Percentiles rank a stretch among this genome's conserved stretches.
phyloP scores from a whole-genome alignment of 1,140 invertebrate species.

The Drosophila saltans region DNA sequence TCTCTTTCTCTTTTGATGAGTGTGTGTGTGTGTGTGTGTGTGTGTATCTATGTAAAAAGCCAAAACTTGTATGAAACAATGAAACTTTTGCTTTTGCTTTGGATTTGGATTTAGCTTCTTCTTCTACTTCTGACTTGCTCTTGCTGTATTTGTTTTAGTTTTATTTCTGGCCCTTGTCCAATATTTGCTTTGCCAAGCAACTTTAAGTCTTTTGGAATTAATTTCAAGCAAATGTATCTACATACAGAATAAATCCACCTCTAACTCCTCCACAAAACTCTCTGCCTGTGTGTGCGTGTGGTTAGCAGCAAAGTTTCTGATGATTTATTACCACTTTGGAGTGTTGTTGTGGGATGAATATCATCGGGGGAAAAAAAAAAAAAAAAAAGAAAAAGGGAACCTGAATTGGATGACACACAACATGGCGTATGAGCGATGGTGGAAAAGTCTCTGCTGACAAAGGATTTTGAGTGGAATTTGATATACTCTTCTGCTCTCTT shows the following conservation, averaged over 20 bases:
- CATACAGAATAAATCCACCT: constrained; percentile 45
- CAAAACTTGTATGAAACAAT: constrained; percentile 71
- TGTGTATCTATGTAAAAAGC: constrained; percentile 39
- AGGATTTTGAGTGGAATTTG: constrained; percentile 69
- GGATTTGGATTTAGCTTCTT: constrained; percentile 15
- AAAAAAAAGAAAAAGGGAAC: neutral
- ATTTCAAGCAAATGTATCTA: constrained; percentile 56
- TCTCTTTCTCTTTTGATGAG: no score
- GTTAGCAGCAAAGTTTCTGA: constrained; percentile 60
- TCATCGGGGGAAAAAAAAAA: neutral
- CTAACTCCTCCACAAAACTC: neutral
- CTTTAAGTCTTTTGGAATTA: constrained; percentile 61
- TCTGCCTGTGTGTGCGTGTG: constrained; percentile 13
- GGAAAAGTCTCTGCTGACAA: constrained; percentile 48
- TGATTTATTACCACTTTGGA: constrained; percentile 71
- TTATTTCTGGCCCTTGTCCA: constrained; percentile 54
- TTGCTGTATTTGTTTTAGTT: constrained; percentile 57
- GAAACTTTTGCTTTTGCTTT: constrained; percentile 65
- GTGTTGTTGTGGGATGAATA: neutral
- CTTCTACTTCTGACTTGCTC: neutral
- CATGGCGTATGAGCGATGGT: constrained; percentile 71
- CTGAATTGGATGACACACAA: constrained; percentile 23
- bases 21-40: constrained; percentile 7
- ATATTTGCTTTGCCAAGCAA: constrained; percentile 62
- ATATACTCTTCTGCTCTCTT: constrained; percentile 38